phyloP scores from a whole-genome alignment of 1,140 invertebrate species.

The Copidosoma floridanum region DNA sequence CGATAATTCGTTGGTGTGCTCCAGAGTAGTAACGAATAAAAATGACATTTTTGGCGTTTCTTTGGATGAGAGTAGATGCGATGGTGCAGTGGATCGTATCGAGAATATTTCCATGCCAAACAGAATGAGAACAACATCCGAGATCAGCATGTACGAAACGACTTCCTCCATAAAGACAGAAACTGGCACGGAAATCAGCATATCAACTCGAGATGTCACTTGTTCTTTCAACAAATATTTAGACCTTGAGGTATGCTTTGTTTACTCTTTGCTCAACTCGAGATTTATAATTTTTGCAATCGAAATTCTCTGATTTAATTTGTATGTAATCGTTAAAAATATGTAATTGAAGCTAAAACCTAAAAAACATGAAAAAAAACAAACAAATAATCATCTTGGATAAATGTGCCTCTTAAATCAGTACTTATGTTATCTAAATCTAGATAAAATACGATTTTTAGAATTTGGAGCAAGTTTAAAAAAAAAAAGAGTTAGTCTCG shows the following conservation, averaged over 20 bases:
- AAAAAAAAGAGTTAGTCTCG: neutral
- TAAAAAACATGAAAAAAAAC: too few relatives aligned
- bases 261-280: neutral
- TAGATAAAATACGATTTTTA: neutral
- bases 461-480: neutral
- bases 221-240: conserved; percentile 54
- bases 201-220: conserved; percentile 52
- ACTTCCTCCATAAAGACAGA: conserved; percentile 56
- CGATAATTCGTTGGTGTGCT: conserved; percentile 35
- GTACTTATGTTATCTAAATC: neutral
- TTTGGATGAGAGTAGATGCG: conserved; percentile 41
- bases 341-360: too few relatives aligned
- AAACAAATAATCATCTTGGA: too few relatives aligned
- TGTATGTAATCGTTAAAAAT: too few relatives aligned
- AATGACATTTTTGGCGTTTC: conserved; percentile 39
- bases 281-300: too few relatives aligned
- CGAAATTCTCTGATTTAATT: too few relatives aligned
- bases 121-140: conserved; percentile 52
- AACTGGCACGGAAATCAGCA: conserved; percentile 55
- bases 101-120: conserved; percentile 48
- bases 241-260: conserved; percentile 43
- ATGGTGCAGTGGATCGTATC: conserved; percentile 45
- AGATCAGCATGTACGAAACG: conserved; percentile 55
- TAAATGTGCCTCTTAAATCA: too few relatives aligned
- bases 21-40: conserved; percentile 23